phyloP scores from a whole-genome alignment of 2,113 vertebrate species.

The Sterna hirundo region DNA sequence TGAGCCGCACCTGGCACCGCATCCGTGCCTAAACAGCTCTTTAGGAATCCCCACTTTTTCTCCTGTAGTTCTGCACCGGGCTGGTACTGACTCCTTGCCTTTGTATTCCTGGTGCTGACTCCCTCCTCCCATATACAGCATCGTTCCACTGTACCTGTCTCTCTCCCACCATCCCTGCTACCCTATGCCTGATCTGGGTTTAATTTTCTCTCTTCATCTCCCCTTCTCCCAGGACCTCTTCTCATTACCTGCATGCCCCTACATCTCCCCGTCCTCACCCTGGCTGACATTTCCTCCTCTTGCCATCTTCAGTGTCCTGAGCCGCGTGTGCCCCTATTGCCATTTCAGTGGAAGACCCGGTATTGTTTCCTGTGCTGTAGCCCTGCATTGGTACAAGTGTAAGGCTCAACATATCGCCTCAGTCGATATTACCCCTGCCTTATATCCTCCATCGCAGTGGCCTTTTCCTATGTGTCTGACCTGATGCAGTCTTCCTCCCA shows the following conservation, averaged over 20 bases:
- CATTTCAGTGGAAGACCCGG: not conserved
- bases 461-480: not conserved
- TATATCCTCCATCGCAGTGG: not conserved
- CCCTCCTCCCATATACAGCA: too few relatives aligned
- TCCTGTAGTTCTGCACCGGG: rapidly evolving
- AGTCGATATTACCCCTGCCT: not conserved
- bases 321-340: rapidly evolving
- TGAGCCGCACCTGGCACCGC: not conserved
- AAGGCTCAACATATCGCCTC: not conserved
- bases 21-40: rapidly evolving
- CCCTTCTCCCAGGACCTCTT: not conserved
- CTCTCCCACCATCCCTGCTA: not conserved
- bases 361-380: not conserved
- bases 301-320: not conserved
- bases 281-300: not conserved
- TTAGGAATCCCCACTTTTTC: rapidly evolving
- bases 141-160: not conserved
- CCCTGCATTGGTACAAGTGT: not conserved
- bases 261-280: rapidly evolving
- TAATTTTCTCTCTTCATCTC: not conserved
- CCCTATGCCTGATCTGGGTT: not conserved
- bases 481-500: rapidly evolving
- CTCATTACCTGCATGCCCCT: not conserved
- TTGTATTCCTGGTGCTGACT: not conserved
- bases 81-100: not conserved